Conservation (phyloP, 2,113 vertebrate genomes). For the Clarias batrachus region DNA sequence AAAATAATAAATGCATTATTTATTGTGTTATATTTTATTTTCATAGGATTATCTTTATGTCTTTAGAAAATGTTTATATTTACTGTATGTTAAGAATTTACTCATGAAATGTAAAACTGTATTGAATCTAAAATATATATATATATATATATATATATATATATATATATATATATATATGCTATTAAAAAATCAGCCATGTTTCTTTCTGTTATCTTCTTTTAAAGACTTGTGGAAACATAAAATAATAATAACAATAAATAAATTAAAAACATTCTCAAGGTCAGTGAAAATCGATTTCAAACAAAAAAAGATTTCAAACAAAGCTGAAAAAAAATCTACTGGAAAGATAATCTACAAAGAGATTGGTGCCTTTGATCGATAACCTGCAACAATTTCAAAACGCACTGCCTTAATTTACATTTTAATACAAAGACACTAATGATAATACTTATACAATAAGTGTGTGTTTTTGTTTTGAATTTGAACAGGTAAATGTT, state of each 20-base stretch:
- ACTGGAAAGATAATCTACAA: not conserved
- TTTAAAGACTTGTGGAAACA: too few species aligned
- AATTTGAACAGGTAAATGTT: constrained; percentile 24
- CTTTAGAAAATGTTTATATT: too few species aligned
- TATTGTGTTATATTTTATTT: too few species aligned
- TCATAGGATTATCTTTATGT: too few species aligned
- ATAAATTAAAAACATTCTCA: not conserved
- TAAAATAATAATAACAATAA: not conserved
- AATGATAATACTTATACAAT: not conserved
- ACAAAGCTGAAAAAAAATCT: not conserved
- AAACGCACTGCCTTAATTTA: not conserved
- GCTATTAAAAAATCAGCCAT: not conserved
- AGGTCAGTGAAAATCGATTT: not conserved
- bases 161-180: too few species aligned
- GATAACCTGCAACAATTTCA: not conserved
- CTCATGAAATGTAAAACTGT: too few species aligned
- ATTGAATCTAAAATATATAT: too few species aligned
- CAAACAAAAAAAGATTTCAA: too few species aligned
- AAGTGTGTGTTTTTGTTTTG: not conserved
- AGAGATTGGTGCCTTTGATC: not conserved
- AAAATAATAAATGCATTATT: too few species aligned
- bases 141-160: too few species aligned
- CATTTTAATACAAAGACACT: not conserved
- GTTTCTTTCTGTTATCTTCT: not conserved
- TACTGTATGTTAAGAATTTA: too few species aligned